Base-by-base conservation (phyloP, 2,797 vertebrate species). In the Choloepus didactylus region DNA sequence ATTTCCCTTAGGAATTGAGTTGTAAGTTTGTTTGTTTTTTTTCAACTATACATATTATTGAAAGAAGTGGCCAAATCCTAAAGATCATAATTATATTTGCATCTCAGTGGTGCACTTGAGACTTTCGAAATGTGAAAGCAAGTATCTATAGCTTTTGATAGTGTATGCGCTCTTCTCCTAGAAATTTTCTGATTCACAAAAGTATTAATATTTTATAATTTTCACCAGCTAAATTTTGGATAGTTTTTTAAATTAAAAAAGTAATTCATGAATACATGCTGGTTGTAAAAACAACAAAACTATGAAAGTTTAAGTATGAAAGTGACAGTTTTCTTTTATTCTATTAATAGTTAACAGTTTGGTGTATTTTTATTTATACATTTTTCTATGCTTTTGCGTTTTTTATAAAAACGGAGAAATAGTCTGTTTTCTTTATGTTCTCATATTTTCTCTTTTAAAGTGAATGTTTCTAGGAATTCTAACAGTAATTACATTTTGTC, bases 1-100 rank as follows among this genome's bases (percentile, higher is more conserved):
- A 86, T 99, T 99, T 96, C 99, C 99, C 96, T 98, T 99, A 95
- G 99, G 99, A 97, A 99, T 99, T 2, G 99, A 99, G 98, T 99
- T 99, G 99, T 99, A 98, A 99, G 99, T 99, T 90, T 4, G 18
- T 56, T 12, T 56, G 18, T 5, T 18, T 54, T 16, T 54, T 16
- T 16, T 54, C 81, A 60, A 82, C 51, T 88, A 18, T 49, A 38
- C 1, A 21, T 66, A 7, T 64, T 88, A 86, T 38, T 86, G 44
- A 84, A 64, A 51, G 59, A 77, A 59, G 27, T 54, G 69, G 8
- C 15, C 85, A 80, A 76, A 54, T 3, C 35, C 15, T 87, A 19
- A 81, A 62, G 29, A 18, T 4, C 54, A 1, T 73, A 93, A 44
- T 86, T 72, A 35, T 69, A 35, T 51, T 84, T 80, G 44, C 2